These are phyloP conservation scores for Cryptoblepharus egeriae DNA, from an alignment of 2,797 vertebrate genomes.

Conservation along the genomic window DNA sequence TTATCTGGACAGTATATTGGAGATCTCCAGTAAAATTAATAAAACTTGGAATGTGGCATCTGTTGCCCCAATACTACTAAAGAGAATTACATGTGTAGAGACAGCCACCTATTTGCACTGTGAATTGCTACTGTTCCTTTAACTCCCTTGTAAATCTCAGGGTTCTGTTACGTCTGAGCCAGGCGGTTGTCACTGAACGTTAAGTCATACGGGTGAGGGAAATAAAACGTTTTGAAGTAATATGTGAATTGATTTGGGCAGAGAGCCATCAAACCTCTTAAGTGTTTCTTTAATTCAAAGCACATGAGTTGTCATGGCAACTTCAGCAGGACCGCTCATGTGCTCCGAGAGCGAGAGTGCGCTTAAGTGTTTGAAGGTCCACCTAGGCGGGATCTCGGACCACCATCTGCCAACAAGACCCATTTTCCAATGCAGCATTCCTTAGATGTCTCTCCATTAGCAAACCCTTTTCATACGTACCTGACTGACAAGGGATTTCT, in stretches of 20 bases:
- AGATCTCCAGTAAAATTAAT: neutral
- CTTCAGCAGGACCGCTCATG: neutral
- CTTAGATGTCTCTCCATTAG: neutral
- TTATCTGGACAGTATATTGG: neutral
- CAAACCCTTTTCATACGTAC: neutral
- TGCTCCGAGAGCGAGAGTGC: neutral
- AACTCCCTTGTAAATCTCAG: neutral
- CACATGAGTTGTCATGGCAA: conserved; percentile 6
- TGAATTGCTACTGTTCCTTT: neutral
- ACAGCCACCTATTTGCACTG: neutral
- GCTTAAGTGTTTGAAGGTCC: neutral
- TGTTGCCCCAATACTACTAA: neutral
- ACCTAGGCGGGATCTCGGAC: neutral
- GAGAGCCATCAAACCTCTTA: conserved; percentile 20
- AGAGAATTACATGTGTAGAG: neutral
- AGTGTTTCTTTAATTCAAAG: conserved; percentile 29
- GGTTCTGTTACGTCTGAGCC: neutral
- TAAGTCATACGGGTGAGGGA: neutral
- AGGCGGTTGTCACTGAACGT: neutral
- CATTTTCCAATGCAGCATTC: neutral
- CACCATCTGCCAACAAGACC: neutral
- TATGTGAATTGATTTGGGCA: conserved; percentile 26
- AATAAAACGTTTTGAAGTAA: conserved; percentile 8
- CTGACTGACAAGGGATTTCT: neutral
- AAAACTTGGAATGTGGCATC: neutral